These are phyloP conservation scores for Eupristina koningsbergeri DNA, from an alignment of 1,140 invertebrate species.

Conservation along the genomic window DNA sequence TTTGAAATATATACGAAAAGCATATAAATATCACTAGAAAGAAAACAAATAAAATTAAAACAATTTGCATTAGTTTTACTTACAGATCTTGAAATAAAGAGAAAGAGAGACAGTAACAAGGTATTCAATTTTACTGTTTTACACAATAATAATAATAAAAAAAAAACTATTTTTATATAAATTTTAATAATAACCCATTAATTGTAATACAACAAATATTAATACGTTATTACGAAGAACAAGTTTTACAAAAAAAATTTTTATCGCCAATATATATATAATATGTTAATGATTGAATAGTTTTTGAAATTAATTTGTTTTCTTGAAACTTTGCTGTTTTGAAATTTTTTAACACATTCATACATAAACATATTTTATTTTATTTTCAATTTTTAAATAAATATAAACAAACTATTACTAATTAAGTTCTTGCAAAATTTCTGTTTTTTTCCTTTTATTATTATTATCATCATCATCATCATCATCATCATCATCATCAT, in stretches of 20 bases:
- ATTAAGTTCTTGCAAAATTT: slow-evolving; percentile 51
- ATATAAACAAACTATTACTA: slow-evolving; percentile 56
- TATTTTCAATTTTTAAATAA: slow-evolving; percentile 48
- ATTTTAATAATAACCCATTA: slow-evolving; percentile 48
- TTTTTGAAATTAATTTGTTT: no score
- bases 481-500: no score
- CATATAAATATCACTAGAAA: not conserved
- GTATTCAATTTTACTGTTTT: slow-evolving; percentile 25
- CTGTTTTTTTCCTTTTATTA: slow-evolving; percentile 53
- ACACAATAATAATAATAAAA: no score
- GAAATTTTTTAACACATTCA: slow-evolving; percentile 42
- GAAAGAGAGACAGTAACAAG: slow-evolving; percentile 48
- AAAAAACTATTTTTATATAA: slow-evolving; percentile 43
- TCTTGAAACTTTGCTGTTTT: slow-evolving; percentile 44
- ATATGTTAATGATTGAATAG: no score
- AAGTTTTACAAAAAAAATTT: slow-evolving; percentile 44
- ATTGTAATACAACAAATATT: slow-evolving; percentile 17
- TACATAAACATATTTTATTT: slow-evolving; percentile 41
- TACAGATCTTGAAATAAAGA: slow-evolving; percentile 39
- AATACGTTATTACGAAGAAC: slow-evolving; percentile 17
- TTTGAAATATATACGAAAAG: not conserved
- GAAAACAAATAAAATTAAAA: slow-evolving; percentile 11
- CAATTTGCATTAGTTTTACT: slow-evolving; percentile 41
- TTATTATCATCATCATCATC: no score
- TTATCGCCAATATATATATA: no score